Evolutionary conservation across 2,888 invertebrate genomes (phyloP), one percentile per base, ranked within the genome.

Genomic region (Trichacis sp.): DNA sequence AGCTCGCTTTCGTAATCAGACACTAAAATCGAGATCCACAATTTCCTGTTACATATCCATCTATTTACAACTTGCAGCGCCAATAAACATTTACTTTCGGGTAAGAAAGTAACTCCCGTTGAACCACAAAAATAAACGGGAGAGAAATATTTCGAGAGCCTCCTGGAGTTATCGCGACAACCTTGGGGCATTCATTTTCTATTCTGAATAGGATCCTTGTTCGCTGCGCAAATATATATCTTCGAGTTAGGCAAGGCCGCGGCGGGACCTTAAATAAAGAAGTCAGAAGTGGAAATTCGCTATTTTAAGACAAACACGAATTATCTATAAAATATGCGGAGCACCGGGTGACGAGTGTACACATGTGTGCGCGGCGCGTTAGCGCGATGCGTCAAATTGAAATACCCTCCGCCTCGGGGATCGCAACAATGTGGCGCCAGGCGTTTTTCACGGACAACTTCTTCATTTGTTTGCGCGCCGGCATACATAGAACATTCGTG

Each of bases 301-400:
- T 59, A 42, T 67, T 68, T 57, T 54, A 66, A 61, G 56, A 60
- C 64, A 70, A 71, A 70, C 71, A 46, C 57, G 42, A 47, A 30
- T 19, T 36, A 30, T 53, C 61, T 57, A 61, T 61, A 59, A 61
- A 61, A 49, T 57, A 50, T 60, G 52, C 60, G 29, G 55, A 62
- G 54, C 57, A 50, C 24, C 42, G 57, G 42, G 58, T 58, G 63
- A 59, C 68, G 69, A 71, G 67, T 53, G 69, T 69, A 68, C 60
- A 60, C 54, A 58, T 61, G 51, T 65, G 60, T 61, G 45, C 65
- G 53, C 50, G 57, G 60, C 53, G 52, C 55, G 59, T 64, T 64
- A 64, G 56, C 64, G 29, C 56, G 59, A 60, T 56, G 53, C 54
- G 57, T 65, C 53, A 61, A 61, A 57, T 49, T 57, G 18, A 61